These are phyloP conservation scores for Threskiornis aethiopicus DNA, from an alignment of 2,797 vertebrate genomes.

Conservation along the genomic window DNA sequence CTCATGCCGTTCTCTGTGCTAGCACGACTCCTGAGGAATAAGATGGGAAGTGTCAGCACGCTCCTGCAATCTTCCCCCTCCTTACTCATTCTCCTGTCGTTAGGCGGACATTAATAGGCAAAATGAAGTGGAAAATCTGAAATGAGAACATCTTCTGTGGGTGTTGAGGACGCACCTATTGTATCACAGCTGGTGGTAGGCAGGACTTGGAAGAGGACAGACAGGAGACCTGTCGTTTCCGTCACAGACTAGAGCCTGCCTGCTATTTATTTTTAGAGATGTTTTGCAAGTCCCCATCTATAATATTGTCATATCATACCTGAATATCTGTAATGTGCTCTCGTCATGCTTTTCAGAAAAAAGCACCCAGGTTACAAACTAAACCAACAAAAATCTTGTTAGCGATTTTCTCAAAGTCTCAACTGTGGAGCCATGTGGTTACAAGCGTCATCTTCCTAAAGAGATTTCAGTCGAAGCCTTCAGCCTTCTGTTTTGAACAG, in stretches of 20 bases:
- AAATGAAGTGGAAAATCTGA: background rate
- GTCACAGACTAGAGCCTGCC: background rate
- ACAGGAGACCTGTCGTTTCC: background rate
- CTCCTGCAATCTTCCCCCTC: background rate
- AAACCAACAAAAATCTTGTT: background rate
- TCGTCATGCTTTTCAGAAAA: background rate
- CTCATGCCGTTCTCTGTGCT: background rate
- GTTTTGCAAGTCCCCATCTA: background rate
- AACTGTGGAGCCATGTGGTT: fast-evolving
- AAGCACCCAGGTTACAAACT: background rate
- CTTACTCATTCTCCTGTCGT: background rate
- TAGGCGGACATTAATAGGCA: background rate
- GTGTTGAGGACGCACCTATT: background rate
- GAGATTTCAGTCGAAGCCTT: background rate
- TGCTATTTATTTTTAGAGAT: background rate
- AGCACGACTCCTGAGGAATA: background rate
- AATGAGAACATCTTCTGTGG: background rate
- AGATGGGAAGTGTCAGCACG: fast-evolving
- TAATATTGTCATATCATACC: background rate
- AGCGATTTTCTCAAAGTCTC: background rate
- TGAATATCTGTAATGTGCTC: background rate
- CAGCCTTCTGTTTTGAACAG: background rate
- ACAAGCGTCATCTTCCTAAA: background rate
- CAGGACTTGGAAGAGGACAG: background rate
- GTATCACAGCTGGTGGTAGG: background rate